Evolutionary conservation across 2,797 vertebrate genomes (phyloP).

Genomic region (Myoxocephalus aenaeus): DNA sequence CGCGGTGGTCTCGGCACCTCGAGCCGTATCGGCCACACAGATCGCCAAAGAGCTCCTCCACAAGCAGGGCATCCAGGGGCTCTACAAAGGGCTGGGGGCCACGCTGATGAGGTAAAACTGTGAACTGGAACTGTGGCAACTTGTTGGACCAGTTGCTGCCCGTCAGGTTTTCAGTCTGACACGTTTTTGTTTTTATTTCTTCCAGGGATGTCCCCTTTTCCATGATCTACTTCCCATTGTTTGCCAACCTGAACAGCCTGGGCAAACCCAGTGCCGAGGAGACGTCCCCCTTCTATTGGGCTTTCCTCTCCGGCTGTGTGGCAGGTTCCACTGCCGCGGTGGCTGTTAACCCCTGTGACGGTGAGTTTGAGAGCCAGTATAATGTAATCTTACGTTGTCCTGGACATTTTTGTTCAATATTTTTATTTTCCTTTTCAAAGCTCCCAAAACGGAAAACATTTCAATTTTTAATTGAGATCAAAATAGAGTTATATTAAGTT

Average conservation of each 20-base stretch:
- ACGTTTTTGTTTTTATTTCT: neutral
- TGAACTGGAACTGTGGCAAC: neutral
- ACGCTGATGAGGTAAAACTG: constrained; percentile 85
- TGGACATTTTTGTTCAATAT: neutral
- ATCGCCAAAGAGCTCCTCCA: constrained; percentile 85
- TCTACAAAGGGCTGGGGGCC: constrained; percentile 88
- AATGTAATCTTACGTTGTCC: neutral
- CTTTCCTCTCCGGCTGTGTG: constrained; percentile 85
- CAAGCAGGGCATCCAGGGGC: constrained; percentile 85
- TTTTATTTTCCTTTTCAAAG: neutral
- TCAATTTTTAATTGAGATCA: no score
- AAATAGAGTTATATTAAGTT: no score
- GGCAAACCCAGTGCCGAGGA: constrained; percentile 76
- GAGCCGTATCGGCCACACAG: constrained; percentile 83
- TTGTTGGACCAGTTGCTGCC: neutral
- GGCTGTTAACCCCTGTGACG: constrained; percentile 88
- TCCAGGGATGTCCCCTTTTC: constrained; percentile 90
- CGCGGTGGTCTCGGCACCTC: constrained; percentile 58
- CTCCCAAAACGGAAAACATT: no score
- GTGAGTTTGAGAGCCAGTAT: constrained; percentile 60
- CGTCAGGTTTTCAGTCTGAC: neutral
- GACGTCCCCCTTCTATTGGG: constrained; percentile 85
- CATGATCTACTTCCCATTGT: constrained; percentile 88
- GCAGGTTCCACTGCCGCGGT: constrained; percentile 88
- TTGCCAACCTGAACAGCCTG: constrained; percentile 86